Conservation (phyloP, 2,113 vertebrate genomes). For the Sprattus sprattus region DNA sequence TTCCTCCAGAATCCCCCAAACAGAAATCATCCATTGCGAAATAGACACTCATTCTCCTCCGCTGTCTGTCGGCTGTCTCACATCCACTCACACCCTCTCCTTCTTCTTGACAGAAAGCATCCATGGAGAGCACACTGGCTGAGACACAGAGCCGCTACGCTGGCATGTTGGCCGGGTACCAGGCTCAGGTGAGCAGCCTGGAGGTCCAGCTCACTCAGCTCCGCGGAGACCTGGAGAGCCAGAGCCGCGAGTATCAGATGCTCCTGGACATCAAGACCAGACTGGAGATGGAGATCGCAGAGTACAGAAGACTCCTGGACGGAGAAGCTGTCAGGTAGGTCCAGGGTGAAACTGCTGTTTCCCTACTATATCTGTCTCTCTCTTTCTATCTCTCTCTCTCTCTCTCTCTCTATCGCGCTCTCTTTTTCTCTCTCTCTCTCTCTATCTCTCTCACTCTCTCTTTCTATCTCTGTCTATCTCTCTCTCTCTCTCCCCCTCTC, state of each 20-base stretch:
- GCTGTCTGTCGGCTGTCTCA: not conserved
- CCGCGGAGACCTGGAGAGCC: conserved; percentile 70
- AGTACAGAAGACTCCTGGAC: conserved; percentile 77
- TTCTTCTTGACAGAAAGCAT: conserved; percentile 65
- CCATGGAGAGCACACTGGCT: conserved; percentile 70
- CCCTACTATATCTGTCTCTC: not conserved
- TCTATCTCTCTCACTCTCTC: no score
- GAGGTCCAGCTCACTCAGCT: conserved; percentile 75
- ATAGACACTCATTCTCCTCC: no score
- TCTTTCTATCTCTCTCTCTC: not conserved
- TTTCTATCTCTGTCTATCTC: no score
- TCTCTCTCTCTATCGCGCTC: no score
- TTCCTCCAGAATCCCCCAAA: no score
- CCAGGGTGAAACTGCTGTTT: not conserved
- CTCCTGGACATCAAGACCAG: conserved; percentile 79
- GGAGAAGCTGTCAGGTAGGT: conserved; percentile 43
- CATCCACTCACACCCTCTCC: not conserved
- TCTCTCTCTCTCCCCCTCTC: no score
- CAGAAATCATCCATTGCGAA: no score
- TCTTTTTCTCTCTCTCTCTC: no score
- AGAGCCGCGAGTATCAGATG: conserved; percentile 74
- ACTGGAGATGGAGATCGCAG: conserved; percentile 83
- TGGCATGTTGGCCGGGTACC: conserved; percentile 65
- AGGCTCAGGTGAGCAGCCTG: conserved; percentile 66
- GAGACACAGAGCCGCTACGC: conserved; percentile 71